Evolutionary conservation across 2,113 vertebrate species (phyloP), one percentile per base, ranked within the genome.

Genomic region (Melanerpes formicivorus): DNA sequence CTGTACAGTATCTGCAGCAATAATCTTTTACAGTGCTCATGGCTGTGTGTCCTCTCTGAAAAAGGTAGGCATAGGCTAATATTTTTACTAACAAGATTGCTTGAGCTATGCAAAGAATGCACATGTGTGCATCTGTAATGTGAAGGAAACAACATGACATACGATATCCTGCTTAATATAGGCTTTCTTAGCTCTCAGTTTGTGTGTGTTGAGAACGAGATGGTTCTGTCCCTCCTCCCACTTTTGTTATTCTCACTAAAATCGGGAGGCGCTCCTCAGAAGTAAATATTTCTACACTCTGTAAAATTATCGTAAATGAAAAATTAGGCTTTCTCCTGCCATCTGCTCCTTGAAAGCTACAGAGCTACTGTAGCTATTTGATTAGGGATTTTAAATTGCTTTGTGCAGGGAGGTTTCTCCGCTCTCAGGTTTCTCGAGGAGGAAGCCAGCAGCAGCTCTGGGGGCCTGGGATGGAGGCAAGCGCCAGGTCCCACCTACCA

Each of bases 261-360:
- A 96, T 93, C 0, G 5, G 80, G 83, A 93, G 65, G 74, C 46
- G 2, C 74, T 96, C 50, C 93, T 93, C 80, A 1, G 55, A 87
- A 93, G 93, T 93, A 90, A 96, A 95, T 95, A 95, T 95, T 95
- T 96, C 93, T 84, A 63, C 75, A 30, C 71, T 63, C 66, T 63
- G 83, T 88, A 81, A 91, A 90, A 93, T 95, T 90, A 90, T 80
- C 30, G 7, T 95, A 92, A 95, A 93, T 95, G 92, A 79, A 93
- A 94, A 94, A 94, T 94, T 91, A 89, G 87, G 80, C 87, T 92
- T 95, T 90, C 40, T 95, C 55, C 83, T 84, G 93, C 92, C 79
- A 93, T 95, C 90, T 95, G 84, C 87, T 95, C 62, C 81, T 93
- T 65, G 71, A 90, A 90, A 80, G 90, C 83, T 74, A 37, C 70